Conservation (phyloP, 1,140 invertebrate species). For the Trinorchestia longiramus region DNA sequence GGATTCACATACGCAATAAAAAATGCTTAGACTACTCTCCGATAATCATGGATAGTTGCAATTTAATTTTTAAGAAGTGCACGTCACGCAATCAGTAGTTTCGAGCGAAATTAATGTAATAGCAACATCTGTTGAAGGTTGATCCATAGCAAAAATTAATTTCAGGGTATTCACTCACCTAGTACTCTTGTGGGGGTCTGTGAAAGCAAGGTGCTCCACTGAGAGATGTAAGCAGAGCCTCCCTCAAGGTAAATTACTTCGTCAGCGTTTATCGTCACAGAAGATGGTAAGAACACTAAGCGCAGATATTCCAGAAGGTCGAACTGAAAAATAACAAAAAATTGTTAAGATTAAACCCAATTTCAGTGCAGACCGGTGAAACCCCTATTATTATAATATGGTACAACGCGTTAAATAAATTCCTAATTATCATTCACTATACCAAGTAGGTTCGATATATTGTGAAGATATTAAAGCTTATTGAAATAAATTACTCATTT, state of each 20-base stretch:
- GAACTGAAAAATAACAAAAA: constrained; percentile 56
- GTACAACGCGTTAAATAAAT: background rate
- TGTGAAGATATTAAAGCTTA: background rate
- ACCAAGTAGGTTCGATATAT: background rate
- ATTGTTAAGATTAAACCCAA: background rate
- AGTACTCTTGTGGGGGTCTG: background rate
- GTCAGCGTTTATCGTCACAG: constrained; percentile 5
- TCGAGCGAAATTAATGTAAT: background rate
- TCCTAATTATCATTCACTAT: background rate
- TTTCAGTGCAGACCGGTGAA: background rate
- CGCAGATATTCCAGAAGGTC: constrained; percentile 78
- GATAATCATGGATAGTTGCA: too few species aligned
- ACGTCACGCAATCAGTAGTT: background rate
- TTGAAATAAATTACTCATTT: background rate
- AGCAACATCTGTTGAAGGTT: background rate
- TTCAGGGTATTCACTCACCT: background rate
- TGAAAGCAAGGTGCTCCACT: constrained; percentile 17
- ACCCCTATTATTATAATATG: too few species aligned
- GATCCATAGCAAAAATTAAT: background rate
- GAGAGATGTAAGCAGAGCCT: background rate
- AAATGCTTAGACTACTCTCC: too few species aligned
- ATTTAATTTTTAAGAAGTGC: too few species aligned
- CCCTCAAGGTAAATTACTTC: constrained; percentile 25
- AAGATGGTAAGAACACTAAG: constrained; percentile 70
- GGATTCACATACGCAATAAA: too few species aligned